phyloP scores from a whole-genome alignment of 2,113 vertebrate genomes.

The Carassius carassius region DNA sequence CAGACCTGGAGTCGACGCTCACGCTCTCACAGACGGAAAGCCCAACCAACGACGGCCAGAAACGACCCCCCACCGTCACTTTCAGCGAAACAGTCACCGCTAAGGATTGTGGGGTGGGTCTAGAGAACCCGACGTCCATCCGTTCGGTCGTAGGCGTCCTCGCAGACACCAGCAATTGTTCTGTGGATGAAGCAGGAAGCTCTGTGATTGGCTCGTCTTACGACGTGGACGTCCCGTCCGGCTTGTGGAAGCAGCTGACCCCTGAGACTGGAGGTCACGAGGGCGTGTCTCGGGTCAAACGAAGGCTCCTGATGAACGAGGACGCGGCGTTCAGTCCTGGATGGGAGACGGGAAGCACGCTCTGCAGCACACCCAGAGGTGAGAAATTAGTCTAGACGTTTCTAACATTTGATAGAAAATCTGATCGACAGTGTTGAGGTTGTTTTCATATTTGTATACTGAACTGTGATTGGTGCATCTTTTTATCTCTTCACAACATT shows the following conservation, averaged over 20 bases:
- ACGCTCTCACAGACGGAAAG: constrained; percentile 48
- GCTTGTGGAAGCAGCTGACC: constrained; percentile 67
- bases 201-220: constrained; percentile 57
- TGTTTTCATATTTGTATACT: neutral
- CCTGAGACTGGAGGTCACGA: constrained; percentile 60
- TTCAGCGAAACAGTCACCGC: neutral
- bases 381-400: neutral
- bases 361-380: constrained; percentile 66
- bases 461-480: no score
- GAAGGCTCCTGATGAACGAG: constrained; percentile 72
- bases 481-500: no score
- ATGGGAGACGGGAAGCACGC: neutral
- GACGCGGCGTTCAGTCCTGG: neutral
- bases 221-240: constrained; percentile 69
- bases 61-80: neutral
- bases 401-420: no score
- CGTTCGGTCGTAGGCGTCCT: no score
- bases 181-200: neutral
- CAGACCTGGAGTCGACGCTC: constrained; percentile 70
- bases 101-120: neutral
- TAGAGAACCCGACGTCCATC: neutral
- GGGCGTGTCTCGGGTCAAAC: constrained; percentile 66
- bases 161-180: no score
- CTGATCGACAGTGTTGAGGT: no score
- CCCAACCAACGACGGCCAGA: neutral